Base-by-base conservation (phyloP, 53 echinoderm and acorn worm genomes). In the Crossaster papposus region DNA sequence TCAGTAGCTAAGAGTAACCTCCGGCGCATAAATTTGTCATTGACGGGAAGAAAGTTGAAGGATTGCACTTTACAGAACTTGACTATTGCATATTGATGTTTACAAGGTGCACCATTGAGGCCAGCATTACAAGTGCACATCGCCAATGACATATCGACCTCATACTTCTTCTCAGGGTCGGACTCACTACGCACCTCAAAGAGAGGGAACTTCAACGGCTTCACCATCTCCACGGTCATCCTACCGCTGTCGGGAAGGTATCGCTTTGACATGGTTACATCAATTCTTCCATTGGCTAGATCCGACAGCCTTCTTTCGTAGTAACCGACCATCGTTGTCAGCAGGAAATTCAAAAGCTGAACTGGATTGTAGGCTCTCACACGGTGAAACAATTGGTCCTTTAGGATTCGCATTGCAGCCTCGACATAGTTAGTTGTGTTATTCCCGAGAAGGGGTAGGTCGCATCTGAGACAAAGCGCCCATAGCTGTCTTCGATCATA, bases 391-490 rank as follows among this genome's bases (percentile, higher is more conserved):
- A 89, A 79, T 31, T 89, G 58, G 26, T 89, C 89, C 65, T 89
- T 89, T 1, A 89, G 35, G 38, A 89, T 37, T 62, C 68, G 29
- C 89, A 89, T 89, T 11, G 79, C 64, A 6, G 89, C 89, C 64
- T 89, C 89, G 6, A 63, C 89, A 79, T 78, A 89, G 79, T 89
- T 89, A 33, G 54, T 89, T 6, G 58, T 78, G 64, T 89, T 78
- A 38, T 89, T 89, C n/a, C 65, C 79, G 7, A 65, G 64, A 13
- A 78, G 34, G 14, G 64, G 62, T 37, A 79, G 78, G 63, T 89
- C 79, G 18, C 36, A 1, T 34, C 79, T 30, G 62, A 33, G 34
- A 30, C 62, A 78, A n/a, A 89, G 6, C 24, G 78, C 78, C 51
- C 78, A 78, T 28, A 78, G 50, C 51, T 78, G 50, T 51, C 51